Base-by-base conservation (phyloP, 2,113 vertebrate species). In the Cyanoliseus patagonus region DNA sequence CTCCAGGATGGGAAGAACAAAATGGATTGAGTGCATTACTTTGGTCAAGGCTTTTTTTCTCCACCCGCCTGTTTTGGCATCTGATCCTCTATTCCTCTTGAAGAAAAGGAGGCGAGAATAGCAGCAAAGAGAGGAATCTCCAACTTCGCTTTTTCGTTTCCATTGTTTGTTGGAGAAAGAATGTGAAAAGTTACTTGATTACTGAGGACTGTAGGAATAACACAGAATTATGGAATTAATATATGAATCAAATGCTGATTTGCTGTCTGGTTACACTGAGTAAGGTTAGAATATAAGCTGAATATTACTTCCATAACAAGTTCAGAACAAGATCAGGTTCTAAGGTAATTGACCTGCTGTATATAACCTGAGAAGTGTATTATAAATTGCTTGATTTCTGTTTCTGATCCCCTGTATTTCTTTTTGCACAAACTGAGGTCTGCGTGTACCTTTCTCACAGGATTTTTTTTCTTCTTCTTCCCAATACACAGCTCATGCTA, bases 401-500 rank as follows among this genome's bases (percentile, higher is more conserved):
- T 81, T 96, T 94, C 52, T 77, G 30, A 41, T 78, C 13, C 70
- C 31, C 75, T 92, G 20, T 81, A 27, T 23, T 88, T 92, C 27
- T 47, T 88, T 88, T 92, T 61, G 13, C 44, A 73, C 63, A 67
- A 83, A 41, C 69, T 76, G 76, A 77, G 11, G 42, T 85, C 25
- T 90, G 33, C 0, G 0, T 75, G 20, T 83, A 44, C 31, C 35
- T 94, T 86, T 82, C 90, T 96, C 37, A 88, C 52, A 55, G 19
- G 7, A 14, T 63, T 44, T 93, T 51, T 42, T 77, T 83, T 79
- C 57, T 59, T 59, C 96, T 74, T 69, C 39, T 94, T 95, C 20
- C 63, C 82, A 30, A 79, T 93, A 72, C 57, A 16, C 97, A 99
- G 99, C 98, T 99, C 67, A 99, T 99, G 99, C 97, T 99, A 95